A percentile compares a stretch with the other conserved stretches of the same genome.
Conservation (phyloP, 2,113 vertebrate genomes). For the Mystacornis crossleyi region DNA sequence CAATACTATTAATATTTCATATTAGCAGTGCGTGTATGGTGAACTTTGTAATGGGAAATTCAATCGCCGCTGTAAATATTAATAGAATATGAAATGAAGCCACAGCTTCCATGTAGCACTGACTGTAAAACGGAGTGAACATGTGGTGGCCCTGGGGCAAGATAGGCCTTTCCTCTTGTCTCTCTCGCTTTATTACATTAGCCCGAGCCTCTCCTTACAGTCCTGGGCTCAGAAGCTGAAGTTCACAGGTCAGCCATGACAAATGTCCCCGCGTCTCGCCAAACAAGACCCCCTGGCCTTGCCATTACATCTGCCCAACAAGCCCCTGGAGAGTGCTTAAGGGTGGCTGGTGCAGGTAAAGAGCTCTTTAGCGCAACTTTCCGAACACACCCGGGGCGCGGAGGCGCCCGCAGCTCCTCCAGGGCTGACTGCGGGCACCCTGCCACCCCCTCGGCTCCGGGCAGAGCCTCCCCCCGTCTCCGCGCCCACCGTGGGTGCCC, state of each 20-base stretch:
- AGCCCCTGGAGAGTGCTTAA: conserved; percentile 75
- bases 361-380: conserved; percentile 62
- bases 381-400: not conserved
- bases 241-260: conserved; percentile 81
- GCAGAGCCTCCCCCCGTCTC: rapidly evolving
- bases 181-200: conserved; percentile 79
- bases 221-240: conserved; percentile 76
- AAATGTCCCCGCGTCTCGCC: conserved; percentile 80
- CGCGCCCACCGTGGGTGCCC: not conserved
- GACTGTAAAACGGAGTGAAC: conserved; percentile 76
- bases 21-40: conserved; percentile 68
- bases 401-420: not conserved
- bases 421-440: not conserved
- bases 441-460: rapidly evolving
- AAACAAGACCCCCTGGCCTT: conserved; percentile 77
- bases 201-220: conserved; percentile 65
- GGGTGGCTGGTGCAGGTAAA: conserved; percentile 73
- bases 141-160: conserved; percentile 79
- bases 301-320: conserved; percentile 74
- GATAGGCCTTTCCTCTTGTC: conserved; percentile 76
- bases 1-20: conserved; percentile 81
- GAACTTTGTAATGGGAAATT: conserved; percentile 79
- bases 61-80: conserved; percentile 85
- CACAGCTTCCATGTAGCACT: conserved; percentile 70
- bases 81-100: conserved; percentile 84